Percentiles rank a stretch among this genome's conserved stretches.
Conservation (phyloP, 2,113 vertebrate genomes). For the Dolichallabes microphthalmus region DNA sequence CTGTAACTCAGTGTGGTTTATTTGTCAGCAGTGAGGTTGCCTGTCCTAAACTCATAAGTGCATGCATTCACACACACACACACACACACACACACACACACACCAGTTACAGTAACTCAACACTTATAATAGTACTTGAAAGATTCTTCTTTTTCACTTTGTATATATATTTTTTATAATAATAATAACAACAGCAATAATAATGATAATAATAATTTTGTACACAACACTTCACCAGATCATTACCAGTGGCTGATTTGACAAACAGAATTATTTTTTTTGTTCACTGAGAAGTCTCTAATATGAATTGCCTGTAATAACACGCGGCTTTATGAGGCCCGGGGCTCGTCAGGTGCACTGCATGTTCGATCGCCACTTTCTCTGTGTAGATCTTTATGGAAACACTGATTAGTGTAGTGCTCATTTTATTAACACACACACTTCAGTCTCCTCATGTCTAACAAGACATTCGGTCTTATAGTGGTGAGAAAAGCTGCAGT, state of each 20-base stretch:
- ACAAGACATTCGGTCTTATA: not conserved
- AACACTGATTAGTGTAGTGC: not conserved
- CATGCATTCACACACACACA: not conserved
- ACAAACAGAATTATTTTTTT: not conserved
- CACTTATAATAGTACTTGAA: not conserved
- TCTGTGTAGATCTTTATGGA: not conserved
- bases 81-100: slow-evolving; percentile 9
- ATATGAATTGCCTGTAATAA: not conserved
- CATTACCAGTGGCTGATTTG: not conserved
- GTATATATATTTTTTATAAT: too few relatives aligned
- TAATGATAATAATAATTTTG: too few relatives aligned
- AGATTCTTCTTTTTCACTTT: too few relatives aligned
- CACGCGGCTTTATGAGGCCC: not conserved
- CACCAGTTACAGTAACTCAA: not conserved
- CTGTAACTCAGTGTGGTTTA: not conserved
- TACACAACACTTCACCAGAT: not conserved
- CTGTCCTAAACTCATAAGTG: not conserved
- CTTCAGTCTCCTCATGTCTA: not conserved
- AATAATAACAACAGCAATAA: too few relatives aligned
- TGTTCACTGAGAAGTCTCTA: not conserved
- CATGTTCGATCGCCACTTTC: not conserved
- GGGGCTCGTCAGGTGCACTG: not conserved
- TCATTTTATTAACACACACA: not conserved
- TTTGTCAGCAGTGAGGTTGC: not conserved
- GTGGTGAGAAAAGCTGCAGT: not conserved